phyloP scores from a whole-genome alignment of 2,113 vertebrate genomes.

The Haplochromis vanheusdeni region DNA sequence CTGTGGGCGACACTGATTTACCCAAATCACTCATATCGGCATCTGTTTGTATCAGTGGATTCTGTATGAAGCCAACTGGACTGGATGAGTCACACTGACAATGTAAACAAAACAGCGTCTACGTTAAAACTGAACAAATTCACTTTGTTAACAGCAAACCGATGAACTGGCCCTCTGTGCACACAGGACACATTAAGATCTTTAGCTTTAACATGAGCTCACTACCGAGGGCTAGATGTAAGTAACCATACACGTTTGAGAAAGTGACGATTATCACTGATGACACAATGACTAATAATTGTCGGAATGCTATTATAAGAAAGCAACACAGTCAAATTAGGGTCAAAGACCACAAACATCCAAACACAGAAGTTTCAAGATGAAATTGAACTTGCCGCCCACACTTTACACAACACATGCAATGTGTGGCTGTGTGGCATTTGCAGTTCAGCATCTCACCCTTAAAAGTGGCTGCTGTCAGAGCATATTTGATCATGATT shows the following conservation, averaged over 20 bases:
- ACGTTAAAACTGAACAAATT: background rate
- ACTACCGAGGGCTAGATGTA: background rate
- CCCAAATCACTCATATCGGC: background rate
- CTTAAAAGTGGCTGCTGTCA: background rate
- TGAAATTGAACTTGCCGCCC: background rate
- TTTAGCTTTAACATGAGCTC: background rate
- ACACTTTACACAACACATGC: background rate
- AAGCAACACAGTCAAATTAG: background rate
- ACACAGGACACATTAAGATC: accelerated
- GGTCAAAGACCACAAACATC: background rate
- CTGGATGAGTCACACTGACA: background rate
- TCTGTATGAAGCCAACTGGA: background rate
- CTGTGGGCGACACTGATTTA: background rate
- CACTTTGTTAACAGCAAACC: background rate
- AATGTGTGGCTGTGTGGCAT: background rate
- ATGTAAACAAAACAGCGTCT: background rate
- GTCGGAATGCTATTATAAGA: background rate
- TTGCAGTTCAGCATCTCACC: background rate
- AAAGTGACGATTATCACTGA: background rate
- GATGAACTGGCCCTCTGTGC: background rate
- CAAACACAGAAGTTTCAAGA: background rate
- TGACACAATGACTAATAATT: background rate
- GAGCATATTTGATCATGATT: background rate
- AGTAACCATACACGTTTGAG: background rate
- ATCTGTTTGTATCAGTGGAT: background rate